These are phyloP conservation scores for Colostygia pectinataria DNA, from an alignment of 2,888 invertebrate genomes.

Conservation along the genomic window DNA sequence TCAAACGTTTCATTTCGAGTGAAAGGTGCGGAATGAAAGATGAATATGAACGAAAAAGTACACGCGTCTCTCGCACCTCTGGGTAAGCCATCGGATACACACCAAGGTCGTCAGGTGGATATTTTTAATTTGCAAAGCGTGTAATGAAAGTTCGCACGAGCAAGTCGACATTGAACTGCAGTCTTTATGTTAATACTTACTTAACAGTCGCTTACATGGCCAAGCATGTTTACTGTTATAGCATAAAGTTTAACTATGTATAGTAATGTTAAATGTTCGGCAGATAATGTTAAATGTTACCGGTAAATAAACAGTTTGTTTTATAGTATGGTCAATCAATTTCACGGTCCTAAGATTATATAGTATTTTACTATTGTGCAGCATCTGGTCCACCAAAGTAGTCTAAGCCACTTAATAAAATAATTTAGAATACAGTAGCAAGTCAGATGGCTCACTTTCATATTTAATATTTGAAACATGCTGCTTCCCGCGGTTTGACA, in stretches of 20 bases:
- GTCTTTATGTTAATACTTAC: constrained; percentile 41
- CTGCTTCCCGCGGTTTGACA: too few relatives aligned
- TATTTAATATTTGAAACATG: too few relatives aligned
- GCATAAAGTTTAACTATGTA: constrained; percentile 12
- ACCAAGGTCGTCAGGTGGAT: too few relatives aligned
- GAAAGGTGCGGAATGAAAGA: too few relatives aligned
- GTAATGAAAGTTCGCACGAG: constrained; percentile 42
- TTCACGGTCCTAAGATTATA: background rate
- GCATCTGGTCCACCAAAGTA: background rate
- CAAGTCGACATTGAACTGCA: constrained; percentile 47
- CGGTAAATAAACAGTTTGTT: constrained; percentile 5
- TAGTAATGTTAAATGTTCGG: too few relatives aligned
- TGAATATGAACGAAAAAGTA: too few relatives aligned
- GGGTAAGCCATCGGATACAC: too few relatives aligned
- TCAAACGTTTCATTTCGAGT: too few relatives aligned
- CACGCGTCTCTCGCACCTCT: too few relatives aligned
- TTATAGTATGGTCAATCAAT: background rate
- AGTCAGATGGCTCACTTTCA: too few relatives aligned
- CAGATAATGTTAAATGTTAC: background rate
- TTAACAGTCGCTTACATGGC: constrained; percentile 28
- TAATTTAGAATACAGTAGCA: too few relatives aligned
- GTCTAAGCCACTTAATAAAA: too few relatives aligned
- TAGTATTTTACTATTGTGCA: background rate
- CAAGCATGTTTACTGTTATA: constrained; percentile 16
- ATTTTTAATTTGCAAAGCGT: constrained; percentile 16